phyloP scores from a whole-genome alignment of 2,888 invertebrate genomes.

The Podabrus alpinus region DNA sequence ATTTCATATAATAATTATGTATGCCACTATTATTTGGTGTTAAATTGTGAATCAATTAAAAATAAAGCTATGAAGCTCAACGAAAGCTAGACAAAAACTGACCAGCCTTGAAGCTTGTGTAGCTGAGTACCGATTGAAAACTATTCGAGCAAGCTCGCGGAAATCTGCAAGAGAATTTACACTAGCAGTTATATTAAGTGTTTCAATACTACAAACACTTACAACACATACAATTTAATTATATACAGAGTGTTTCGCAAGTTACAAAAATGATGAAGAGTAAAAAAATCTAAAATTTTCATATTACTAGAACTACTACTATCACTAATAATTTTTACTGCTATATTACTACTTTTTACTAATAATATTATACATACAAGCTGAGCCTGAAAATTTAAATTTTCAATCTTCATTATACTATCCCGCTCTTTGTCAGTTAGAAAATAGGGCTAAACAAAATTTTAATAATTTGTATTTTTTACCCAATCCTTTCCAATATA shows the following conservation, averaged over 20 bases:
- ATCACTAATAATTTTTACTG: not conserved
- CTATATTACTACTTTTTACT: not conserved
- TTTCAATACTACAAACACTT: constrained; percentile 26
- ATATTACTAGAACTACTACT: not conserved
- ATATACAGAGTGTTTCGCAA: not conserved
- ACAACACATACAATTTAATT: not conserved
- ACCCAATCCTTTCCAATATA: not conserved
- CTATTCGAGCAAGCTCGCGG: constrained; percentile 75
- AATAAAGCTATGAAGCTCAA: constrained; percentile 33
- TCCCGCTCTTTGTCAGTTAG: no score
- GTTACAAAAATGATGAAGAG: not conserved
- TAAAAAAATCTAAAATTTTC: not conserved
- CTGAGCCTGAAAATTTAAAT: not conserved
- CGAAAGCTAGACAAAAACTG: constrained; percentile 51
- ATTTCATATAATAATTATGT: not conserved
- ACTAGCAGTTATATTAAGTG: constrained; percentile 51
- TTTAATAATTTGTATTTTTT: no score
- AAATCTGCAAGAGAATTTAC: constrained; percentile 70
- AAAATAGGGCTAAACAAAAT: no score
- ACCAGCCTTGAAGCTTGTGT: constrained; percentile 57
- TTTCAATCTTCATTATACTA: no score
- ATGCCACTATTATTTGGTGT: constrained; percentile 24
- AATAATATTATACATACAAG: no score
- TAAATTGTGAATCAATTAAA: constrained; percentile 12
- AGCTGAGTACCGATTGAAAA: constrained; percentile 68